Percentiles rank a stretch among this genome's conserved stretches.
These are phyloP conservation scores for Pteronura brasiliensis DNA, from an alignment of 2,113 vertebrate genomes.

Conservation along the genomic window DNA sequence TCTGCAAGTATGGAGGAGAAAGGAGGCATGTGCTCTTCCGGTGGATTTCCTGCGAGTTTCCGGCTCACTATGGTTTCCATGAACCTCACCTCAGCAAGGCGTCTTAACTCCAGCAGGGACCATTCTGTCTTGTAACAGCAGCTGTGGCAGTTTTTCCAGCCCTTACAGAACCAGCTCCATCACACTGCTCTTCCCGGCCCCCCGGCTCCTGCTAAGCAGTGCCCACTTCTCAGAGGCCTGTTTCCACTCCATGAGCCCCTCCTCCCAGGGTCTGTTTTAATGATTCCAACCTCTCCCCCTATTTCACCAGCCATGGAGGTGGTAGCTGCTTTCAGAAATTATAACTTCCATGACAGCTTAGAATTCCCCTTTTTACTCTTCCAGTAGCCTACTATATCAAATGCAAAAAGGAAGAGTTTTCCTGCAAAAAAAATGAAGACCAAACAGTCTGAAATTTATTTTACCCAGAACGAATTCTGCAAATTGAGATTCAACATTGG, in stretches of 20 bases:
- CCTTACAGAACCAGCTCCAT: background rate
- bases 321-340: background rate
- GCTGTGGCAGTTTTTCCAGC: background rate
- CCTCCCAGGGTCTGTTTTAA: background rate
- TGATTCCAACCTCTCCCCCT: background rate
- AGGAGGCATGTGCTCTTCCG: background rate
- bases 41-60: background rate
- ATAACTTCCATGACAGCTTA: background rate
- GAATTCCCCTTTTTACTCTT: background rate
- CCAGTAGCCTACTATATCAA: background rate
- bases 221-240: background rate
- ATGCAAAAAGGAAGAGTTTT: background rate
- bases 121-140: background rate
- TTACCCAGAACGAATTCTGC: background rate
- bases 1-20: background rate
- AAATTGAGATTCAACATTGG: conserved; percentile 29
- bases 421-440: background rate
- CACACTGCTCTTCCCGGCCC: background rate
- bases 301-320: background rate
- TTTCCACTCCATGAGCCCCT: background rate
- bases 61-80: background rate
- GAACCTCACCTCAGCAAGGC: background rate
- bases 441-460: background rate
- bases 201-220: background rate
- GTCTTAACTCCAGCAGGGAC: background rate